Conservation (phyloP, 2,797 vertebrate species). For the Pelochelys cantorii region DNA sequence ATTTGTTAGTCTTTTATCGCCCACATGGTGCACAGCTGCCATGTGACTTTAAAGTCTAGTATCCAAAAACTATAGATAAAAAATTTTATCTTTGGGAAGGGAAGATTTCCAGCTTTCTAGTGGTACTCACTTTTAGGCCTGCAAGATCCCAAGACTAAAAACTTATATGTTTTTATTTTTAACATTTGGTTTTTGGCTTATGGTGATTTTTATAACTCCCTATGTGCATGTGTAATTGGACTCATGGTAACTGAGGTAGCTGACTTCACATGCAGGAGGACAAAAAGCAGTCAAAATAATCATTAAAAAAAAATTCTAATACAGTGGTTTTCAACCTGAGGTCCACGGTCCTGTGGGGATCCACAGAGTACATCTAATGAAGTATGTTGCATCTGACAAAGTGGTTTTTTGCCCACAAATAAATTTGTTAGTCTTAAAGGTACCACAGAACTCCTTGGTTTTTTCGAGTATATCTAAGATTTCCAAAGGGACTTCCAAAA, state of each 20-base stretch:
- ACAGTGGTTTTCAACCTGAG: background rate
- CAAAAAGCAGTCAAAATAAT: slow-evolving; percentile 34
- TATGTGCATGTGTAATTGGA: slow-evolving; percentile 50
- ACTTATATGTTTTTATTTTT: slow-evolving; percentile 59
- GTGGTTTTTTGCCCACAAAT: too few relatives aligned
- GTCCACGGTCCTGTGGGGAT: too few relatives aligned
- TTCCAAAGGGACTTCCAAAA: background rate
- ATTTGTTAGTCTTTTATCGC: slow-evolving; percentile 27
- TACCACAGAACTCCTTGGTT: too few relatives aligned
- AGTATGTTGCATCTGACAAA: too few relatives aligned
- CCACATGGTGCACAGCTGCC: slow-evolving; percentile 4
- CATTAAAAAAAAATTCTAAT: background rate
- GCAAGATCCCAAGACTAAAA: slow-evolving; percentile 63
- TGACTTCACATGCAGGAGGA: slow-evolving; percentile 32
- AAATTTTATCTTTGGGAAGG: slow-evolving; percentile 13
- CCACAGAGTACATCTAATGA: background rate
- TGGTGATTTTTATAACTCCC: slow-evolving; percentile 53
- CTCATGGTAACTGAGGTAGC: background rate
- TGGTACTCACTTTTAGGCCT: slow-evolving; percentile 62
- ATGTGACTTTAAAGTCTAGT: slow-evolving; percentile 36
- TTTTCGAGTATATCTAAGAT: background rate
- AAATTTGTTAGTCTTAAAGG: too few relatives aligned
- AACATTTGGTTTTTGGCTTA: slow-evolving; percentile 63
- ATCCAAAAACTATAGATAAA: slow-evolving; percentile 46
- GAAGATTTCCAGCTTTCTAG: slow-evolving; percentile 58